Percentiles rank a stretch among this genome's conserved stretches.
Conservation (phyloP, 2,888 invertebrate genomes). For the Ochropleura leucogaster region DNA sequence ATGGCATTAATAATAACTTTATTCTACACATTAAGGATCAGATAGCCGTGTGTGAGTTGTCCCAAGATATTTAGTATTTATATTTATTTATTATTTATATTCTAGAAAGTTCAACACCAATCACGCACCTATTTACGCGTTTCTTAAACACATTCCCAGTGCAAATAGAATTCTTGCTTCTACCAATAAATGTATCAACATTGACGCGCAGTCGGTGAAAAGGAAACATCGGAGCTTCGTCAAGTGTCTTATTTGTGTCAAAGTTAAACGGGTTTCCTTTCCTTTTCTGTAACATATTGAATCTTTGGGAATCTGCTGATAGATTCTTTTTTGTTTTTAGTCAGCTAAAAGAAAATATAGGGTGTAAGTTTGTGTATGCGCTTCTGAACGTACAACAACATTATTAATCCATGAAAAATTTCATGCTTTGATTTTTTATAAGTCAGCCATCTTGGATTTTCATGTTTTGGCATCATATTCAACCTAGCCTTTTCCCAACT, state of each 20-base stretch:
- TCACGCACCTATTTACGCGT: not conserved
- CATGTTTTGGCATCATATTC: too few species aligned
- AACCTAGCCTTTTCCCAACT: too few species aligned
- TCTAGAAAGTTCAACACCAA: too few species aligned
- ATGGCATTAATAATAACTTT: too few species aligned
- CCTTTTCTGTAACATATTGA: conserved; percentile 37
- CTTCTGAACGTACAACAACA: too few species aligned
- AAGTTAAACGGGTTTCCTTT: conserved; percentile 45
- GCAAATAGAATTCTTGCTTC: conserved; percentile 29
- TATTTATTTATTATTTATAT: too few species aligned
- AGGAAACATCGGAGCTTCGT: conserved; percentile 34
- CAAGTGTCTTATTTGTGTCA: conserved; percentile 58
- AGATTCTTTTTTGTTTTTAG: not conserved
- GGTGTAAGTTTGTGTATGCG: not conserved
- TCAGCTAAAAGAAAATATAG: not conserved
- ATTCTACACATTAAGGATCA: too few species aligned
- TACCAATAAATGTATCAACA: conserved; percentile 26
- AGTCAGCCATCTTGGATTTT: too few species aligned
- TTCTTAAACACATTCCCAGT: conserved; percentile 18
- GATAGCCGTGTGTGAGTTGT: too few species aligned
- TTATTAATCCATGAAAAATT: too few species aligned
- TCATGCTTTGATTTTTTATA: too few species aligned
- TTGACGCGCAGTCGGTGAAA: conserved; percentile 15
- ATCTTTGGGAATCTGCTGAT: conserved; percentile 28
- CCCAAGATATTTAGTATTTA: too few species aligned